Evolutionary conservation across 1,140 invertebrate genomes (phyloP).

Genomic region (Dolichoris vasculosae): DNA sequence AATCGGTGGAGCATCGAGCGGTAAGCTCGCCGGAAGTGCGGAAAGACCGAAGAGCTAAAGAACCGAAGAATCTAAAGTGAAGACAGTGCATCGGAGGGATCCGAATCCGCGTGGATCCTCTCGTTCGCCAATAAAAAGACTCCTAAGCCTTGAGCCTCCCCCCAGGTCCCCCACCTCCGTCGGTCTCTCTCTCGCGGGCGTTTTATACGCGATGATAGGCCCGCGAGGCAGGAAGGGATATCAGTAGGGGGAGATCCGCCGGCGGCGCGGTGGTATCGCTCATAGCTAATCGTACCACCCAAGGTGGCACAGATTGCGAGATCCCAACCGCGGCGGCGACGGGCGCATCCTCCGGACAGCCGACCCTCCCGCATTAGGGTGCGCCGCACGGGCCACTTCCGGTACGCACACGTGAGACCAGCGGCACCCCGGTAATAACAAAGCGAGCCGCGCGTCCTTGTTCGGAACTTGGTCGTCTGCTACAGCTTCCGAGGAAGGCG

Average conservation of each 20-base stretch:
- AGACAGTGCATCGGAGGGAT: neutral
- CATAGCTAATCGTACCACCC: slow-evolving; percentile 74
- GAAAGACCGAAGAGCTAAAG: too few species aligned
- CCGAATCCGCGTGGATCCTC: neutral
- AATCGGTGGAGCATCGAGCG: neutral
- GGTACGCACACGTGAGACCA: slow-evolving; percentile 37
- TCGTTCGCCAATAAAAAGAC: neutral
- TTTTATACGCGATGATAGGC: slow-evolving; percentile 38
- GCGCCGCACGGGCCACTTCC: slow-evolving; percentile 60
- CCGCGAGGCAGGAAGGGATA: slow-evolving; percentile 71
- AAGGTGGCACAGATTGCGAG: slow-evolving; percentile 74
- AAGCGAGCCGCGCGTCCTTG: neutral
- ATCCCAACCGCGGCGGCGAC: slow-evolving; percentile 25
- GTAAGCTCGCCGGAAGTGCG: slow-evolving; percentile 51
- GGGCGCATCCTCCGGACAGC: slow-evolving; percentile 1
- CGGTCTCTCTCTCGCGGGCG: neutral
- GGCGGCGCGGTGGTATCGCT: slow-evolving; percentile 41
- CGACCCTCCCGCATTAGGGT: slow-evolving; percentile 41
- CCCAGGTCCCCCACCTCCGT: neutral
- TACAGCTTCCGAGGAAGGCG: neutral
- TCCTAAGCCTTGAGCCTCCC: too few species aligned
- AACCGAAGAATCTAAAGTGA: too few species aligned
- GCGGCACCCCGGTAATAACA: neutral
- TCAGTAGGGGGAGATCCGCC: slow-evolving; percentile 67
- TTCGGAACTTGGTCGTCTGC: neutral